phyloP scores from a whole-genome alignment of 2,797 vertebrate species.

The Gobio occitaniae region DNA sequence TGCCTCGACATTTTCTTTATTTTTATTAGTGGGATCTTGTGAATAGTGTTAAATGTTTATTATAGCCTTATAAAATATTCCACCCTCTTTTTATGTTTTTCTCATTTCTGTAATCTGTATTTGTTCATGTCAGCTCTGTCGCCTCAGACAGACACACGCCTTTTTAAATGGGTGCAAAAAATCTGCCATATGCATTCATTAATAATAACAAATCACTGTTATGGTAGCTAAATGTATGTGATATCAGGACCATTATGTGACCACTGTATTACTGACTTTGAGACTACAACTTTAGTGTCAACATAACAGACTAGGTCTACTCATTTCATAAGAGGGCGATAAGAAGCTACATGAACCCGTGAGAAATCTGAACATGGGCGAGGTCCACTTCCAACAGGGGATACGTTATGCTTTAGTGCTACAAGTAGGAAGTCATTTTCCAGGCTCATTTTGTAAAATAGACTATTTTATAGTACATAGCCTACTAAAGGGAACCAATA shows the following conservation, averaged over 20 bases:
- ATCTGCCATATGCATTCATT: neutral
- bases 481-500: neutral
- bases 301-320: neutral
- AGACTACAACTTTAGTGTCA: neutral
- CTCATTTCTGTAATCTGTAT: neutral
- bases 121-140: neutral
- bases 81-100: neutral
- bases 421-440: slow-evolving; percentile 57
- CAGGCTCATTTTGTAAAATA: slow-evolving; percentile 22
- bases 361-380: slow-evolving; percentile 52
- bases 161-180: neutral
- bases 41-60: neutral
- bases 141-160: neutral
- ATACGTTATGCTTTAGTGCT: slow-evolving; percentile 45
- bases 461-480: neutral
- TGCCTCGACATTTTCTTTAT: neutral
- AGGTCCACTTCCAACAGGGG: slow-evolving; percentile 55
- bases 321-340: slow-evolving; percentile 5
- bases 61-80: neutral
- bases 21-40: neutral
- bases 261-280: neutral
- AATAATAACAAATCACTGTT: neutral
- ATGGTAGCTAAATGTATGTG: neutral
- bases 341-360: slow-evolving; percentile 1
- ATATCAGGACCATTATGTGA: neutral